A percentile compares a stretch with the other conserved stretches of the same genome.
phyloP scores from a whole-genome alignment of 2,888 invertebrate genomes.

The Amaurobius ferox region DNA sequence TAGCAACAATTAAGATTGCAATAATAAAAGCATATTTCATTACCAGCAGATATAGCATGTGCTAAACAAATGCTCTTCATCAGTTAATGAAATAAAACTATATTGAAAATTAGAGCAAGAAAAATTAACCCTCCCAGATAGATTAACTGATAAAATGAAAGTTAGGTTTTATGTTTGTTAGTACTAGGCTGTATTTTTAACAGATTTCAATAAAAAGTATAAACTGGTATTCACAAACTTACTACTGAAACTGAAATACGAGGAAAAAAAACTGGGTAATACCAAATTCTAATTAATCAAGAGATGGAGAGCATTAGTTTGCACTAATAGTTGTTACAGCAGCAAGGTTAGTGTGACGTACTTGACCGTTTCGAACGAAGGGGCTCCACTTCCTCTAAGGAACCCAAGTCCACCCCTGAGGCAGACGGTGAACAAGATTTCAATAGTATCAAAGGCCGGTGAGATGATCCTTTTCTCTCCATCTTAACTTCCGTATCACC shows the following conservation, averaged over 20 bases:
- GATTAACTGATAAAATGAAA: too few species aligned
- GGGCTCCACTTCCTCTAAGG: conserved; percentile 89
- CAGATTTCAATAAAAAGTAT: too few species aligned
- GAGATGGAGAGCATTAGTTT: conserved; percentile 64
- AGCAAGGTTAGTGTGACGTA: conserved; percentile 80
- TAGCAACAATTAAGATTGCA: too few species aligned
- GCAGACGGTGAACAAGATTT: conserved; percentile 71
- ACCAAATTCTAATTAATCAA: background rate
- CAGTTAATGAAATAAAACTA: background rate
- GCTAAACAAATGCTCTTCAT: conserved; percentile 64
- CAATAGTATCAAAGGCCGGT: conserved; percentile 70
- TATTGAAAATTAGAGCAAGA: too few species aligned
- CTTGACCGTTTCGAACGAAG: conserved; percentile 90
- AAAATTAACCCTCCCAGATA: too few species aligned
- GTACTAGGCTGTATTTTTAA: too few species aligned
- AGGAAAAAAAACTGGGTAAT: background rate
- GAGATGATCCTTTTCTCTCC: conserved; percentile 72
- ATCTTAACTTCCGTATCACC: conserved; percentile 72
- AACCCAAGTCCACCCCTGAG: conserved; percentile 78
- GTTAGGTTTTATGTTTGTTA: too few species aligned
- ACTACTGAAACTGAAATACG: background rate
- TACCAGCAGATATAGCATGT: conserved; percentile 15
- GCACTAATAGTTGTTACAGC: conserved; percentile 43
- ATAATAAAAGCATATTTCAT: too few species aligned
- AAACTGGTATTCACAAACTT: too few species aligned